Percentiles rank a stretch among this genome's conserved stretches.
Conservation (phyloP, 2,113 vertebrate genomes). For the Shinisaurus crocodilurus region DNA sequence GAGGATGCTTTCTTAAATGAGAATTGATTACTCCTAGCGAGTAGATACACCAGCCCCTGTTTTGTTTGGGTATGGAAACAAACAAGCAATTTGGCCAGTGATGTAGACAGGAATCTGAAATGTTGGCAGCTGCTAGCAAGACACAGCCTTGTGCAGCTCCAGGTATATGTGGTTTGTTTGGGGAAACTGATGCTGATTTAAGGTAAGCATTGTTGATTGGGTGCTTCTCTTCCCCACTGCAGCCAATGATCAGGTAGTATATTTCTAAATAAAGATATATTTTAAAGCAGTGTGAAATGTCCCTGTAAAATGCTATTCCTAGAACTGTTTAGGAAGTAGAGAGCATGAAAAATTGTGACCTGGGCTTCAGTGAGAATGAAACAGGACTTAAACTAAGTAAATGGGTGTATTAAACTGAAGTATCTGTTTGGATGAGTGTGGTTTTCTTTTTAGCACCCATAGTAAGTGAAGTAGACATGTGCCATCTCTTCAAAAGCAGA, state of each 20-base stretch:
- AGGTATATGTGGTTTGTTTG: not conserved
- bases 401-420: constrained; percentile 1
- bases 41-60: not conserved
- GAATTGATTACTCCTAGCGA: not conserved
- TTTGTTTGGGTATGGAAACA: no score
- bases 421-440: not conserved
- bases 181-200: not conserved
- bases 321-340: not conserved
- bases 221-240: not conserved
- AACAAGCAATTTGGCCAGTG: not conserved
- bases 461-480: constrained; percentile 4
- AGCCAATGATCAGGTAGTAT: not conserved
- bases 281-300: not conserved
- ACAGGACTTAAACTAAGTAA: not conserved
- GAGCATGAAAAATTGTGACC: not conserved
- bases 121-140: not conserved
- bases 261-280: not conserved
- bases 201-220: no score
- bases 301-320: not conserved
- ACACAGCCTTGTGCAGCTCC: not conserved
- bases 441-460: not conserved
- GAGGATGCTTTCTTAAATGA: not conserved
- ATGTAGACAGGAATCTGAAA: not conserved
- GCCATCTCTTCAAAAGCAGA: constrained; percentile 4
- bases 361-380: not conserved